Base-by-base conservation (phyloP, 2,888 invertebrate species). In the Phaedon cochleariae region DNA sequence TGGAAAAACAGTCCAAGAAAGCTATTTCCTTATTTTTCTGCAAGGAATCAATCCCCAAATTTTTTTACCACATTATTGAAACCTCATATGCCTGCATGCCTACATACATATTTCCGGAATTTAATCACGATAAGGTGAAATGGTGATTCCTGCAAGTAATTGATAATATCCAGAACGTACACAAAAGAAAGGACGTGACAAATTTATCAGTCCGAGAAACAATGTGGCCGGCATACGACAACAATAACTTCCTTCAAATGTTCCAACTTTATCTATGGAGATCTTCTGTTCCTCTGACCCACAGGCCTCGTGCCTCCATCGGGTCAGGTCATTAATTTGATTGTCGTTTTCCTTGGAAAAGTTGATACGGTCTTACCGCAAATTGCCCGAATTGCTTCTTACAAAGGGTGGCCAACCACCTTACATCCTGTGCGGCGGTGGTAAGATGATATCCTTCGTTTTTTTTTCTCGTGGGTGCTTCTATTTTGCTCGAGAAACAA, bases 321-420 rank as follows among this genome's bases (percentile, higher is more conserved):
- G 62, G 64, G 64, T 65, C 66, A 61, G 55, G 63, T 67, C 59
- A 67, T 72, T 68, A 66, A 61, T 70, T 70, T 74, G 74, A 76
- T 74, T 73, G 71, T 62, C 59, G 62, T 68, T 74, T 76, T 73
- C 74, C 71, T 72, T 49, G 45, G 51, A 59, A 64, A 59, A 65
- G 29, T 49, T 59, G 70, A 69, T 65, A 68, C 61, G 57, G 65
- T 67, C 70, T 60, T 53, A 72, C 74, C 73, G 70, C 74, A 74
- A 74, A 73, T 71, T 71, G 69, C 61, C 10, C 17, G 21, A n/a
- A 12, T 12, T 21, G 37, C 26, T 20, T 22, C 17, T 20, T 15
- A 5, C 52, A 21, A 65, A 62, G 70, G 76, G 75, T 78, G 78
- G 63, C 69, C 80, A 79, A 72, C 74, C 75, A 80, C 78, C 79